Evolutionary conservation across 2,888 invertebrate species (phyloP).

Genomic region (Epinotia bilunana): DNA sequence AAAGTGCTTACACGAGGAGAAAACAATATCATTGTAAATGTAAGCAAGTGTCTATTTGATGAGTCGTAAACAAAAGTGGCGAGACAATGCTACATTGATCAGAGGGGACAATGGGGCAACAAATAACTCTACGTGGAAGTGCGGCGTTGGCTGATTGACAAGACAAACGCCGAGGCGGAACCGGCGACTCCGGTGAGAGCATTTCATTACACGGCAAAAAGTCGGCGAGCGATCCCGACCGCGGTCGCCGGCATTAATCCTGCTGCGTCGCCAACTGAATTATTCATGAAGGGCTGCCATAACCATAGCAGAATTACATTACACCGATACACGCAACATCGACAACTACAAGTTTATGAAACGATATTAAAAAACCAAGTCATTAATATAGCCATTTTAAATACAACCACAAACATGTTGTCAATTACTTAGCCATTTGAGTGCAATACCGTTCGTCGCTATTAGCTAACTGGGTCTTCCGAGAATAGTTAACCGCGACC

Average conservation of each 20-base stretch:
- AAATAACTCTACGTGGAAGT: constrained; percentile 76
- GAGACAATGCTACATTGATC: constrained; percentile 79
- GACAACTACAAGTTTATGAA: constrained; percentile 14
- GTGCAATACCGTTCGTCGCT: constrained; percentile 59
- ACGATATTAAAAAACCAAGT: constrained; percentile 21
- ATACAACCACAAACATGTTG: constrained; percentile 34
- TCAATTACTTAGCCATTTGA: constrained; percentile 64
- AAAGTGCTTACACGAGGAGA: constrained; percentile 58
- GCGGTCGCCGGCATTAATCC: constrained; percentile 62
- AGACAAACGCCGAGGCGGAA: constrained; percentile 74
- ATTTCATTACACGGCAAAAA: constrained; percentile 75
- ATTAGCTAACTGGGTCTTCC: constrained; percentile 57
- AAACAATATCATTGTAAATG: constrained; percentile 65
- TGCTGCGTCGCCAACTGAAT: constrained; percentile 65
- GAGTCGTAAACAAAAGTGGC: constrained; percentile 77
- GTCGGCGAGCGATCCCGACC: constrained; percentile 56
- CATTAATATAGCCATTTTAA: constrained; percentile 32
- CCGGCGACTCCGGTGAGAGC: constrained; percentile 67
- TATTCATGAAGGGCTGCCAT: constrained; percentile 67
- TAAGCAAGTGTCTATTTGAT: constrained; percentile 74
- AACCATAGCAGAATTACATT: constrained; percentile 34
- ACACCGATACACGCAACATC: constrained; percentile 19
- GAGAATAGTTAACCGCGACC: constrained; percentile 56
- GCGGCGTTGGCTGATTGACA: constrained; percentile 75
- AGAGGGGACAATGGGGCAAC: constrained; percentile 77